Evolutionary conservation across 2,888 invertebrate species (phyloP).

Genomic region (Synanthedon andrenaeformis): DNA sequence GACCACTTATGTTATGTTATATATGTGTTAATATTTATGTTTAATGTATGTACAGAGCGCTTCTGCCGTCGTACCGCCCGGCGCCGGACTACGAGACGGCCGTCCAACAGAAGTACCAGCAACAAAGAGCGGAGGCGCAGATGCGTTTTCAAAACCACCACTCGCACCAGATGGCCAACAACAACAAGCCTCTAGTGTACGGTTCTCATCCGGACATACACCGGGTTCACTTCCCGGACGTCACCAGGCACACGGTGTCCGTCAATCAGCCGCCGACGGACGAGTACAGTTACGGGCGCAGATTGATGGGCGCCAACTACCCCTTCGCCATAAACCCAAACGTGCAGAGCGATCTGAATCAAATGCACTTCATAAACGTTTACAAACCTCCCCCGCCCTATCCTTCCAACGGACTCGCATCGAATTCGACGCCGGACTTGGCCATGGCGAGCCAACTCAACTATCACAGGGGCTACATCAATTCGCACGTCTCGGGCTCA

Average conservation of each 20-base stretch:
- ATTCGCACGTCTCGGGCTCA: constrained; percentile 77
- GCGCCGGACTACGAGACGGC: constrained; percentile 97
- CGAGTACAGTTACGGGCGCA: constrained; percentile 45
- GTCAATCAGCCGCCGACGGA: constrained; percentile 34
- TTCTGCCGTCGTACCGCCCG: constrained; percentile 87
- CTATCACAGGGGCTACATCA: constrained; percentile 56
- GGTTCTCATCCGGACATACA: constrained; percentile 84
- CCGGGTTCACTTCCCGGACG: constrained; percentile 75
- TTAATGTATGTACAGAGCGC: constrained; percentile 63
- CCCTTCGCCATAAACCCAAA: constrained; percentile 53
- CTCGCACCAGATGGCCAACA: constrained; percentile 26
- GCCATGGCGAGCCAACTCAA: constrained; percentile 77
- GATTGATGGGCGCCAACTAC: constrained; percentile 42
- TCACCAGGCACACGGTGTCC: constrained; percentile 65
- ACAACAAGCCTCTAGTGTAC: constrained; percentile 58
- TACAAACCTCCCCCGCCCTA: constrained; percentile 90
- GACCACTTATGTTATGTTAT: too few relatives aligned
- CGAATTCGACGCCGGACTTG: constrained; percentile 87
- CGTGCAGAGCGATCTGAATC: constrained; percentile 53
- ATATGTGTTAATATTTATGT: too few relatives aligned
- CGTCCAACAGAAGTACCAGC: constrained; percentile 84
- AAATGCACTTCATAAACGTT: constrained; percentile 73
- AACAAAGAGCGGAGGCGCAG: constrained; percentile 47
- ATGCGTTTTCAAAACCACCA: constrained; percentile 50
- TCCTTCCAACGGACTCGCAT: constrained; percentile 80